Conservation (phyloP, 2,888 invertebrate genomes). For the Schizotus pectinicornis region DNA sequence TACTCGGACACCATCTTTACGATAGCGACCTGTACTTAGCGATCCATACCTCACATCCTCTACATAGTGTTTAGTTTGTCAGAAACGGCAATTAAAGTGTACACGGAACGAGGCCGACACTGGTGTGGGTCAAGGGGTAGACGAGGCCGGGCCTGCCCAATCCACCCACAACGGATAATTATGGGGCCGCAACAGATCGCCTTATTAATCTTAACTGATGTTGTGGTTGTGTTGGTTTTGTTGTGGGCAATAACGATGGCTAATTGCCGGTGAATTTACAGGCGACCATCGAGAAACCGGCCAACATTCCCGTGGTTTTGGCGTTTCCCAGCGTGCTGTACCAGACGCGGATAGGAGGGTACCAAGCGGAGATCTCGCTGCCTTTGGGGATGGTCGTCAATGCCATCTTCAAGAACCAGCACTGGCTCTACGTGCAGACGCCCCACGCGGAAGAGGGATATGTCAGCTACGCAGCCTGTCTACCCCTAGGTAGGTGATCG, state of each 20-base stretch:
- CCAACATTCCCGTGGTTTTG: constrained; percentile 84
- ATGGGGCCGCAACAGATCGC: constrained; percentile 25
- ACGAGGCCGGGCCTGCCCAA: constrained; percentile 29
- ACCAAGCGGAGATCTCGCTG: constrained; percentile 71
- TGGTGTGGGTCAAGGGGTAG: constrained; percentile 45
- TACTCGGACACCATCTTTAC: constrained; percentile 11
- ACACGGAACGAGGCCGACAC: constrained; percentile 7
- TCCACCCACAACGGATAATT: constrained; percentile 31
- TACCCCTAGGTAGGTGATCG: constrained; percentile 74
- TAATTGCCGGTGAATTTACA: constrained; percentile 51
- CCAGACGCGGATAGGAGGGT: constrained; percentile 74
- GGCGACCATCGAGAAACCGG: constrained; percentile 81
- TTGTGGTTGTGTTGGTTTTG: constrained; percentile 2
- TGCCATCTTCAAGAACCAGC: constrained; percentile 83
- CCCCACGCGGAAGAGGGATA: constrained; percentile 87
- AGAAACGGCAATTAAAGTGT: constrained; percentile 46
- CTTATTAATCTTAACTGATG: constrained; percentile 25
- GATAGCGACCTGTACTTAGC: constrained; percentile 38
- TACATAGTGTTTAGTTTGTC: constrained; percentile 50
- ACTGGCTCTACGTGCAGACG: constrained; percentile 85
- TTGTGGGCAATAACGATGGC: background rate
- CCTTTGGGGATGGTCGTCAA: constrained; percentile 86
- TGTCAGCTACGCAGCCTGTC: constrained; percentile 76
- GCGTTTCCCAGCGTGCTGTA: constrained; percentile 76
- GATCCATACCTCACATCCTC: constrained; percentile 44